Base-by-base conservation (phyloP, 2,888 invertebrate genomes). In the Yponomeuta cagnagella region DNA sequence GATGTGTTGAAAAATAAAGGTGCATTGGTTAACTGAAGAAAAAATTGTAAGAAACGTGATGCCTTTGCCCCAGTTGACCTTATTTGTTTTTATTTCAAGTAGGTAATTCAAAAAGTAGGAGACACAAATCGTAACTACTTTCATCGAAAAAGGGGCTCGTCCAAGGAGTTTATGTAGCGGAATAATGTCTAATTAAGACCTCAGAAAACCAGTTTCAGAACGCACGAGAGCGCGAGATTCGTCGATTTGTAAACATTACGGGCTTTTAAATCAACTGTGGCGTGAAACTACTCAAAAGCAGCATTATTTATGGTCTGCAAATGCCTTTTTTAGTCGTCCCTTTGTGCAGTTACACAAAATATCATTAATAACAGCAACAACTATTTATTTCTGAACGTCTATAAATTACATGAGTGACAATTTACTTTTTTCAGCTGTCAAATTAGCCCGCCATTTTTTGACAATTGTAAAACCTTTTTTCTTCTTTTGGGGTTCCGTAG, bases 341-440 rank as follows among this genome's bases (percentile, higher is more conserved):
- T 58, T 15, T 12, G 15, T 15, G 52, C 52, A 15, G 68, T 68
- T 43, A 23, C 12, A 48, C 48, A 48, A 68, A 68, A 68, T 37
- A n/a, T 68, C 48, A 48, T 48, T 68, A 48, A 48, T 68, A 58
- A 48, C 15, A 48, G 30, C 58, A 30, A 48, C 58, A 15, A 74
- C 81, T 80, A 80, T 79, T 82, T 82, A 81, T 80, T 84, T 84
- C 83, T 86, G 82, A 88, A 89, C 88, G 88, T 87, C 89, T 77
- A 91, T 90, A 90, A 89, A 91, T 90, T 89, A 90, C 80, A 76
- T 77, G 82, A 87, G 76, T 78, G 82, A 87, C 89, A 89, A 90
- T 89, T 86, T 89, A 89, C 89, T 85, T 87, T 88, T 88, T 88
- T 86, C 82, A 43, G 87, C 88, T 87, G 89, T 90, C 90, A 90